A percentile compares a stretch with the other conserved stretches of the same genome.
Conservation (phyloP, 2,888 invertebrate species). For the Nemoura dubitans region DNA sequence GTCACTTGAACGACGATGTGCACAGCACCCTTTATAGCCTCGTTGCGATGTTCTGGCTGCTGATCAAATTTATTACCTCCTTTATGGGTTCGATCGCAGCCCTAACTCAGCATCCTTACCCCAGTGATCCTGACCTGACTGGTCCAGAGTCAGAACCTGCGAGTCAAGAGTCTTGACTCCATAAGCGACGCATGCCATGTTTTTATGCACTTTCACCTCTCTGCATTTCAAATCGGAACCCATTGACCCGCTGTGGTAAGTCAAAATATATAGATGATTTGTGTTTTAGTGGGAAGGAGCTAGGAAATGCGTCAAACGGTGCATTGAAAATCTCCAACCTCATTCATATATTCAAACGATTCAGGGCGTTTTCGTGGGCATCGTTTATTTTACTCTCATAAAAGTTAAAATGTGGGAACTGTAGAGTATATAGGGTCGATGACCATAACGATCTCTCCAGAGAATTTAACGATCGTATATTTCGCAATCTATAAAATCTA, state of each 20-base stretch:
- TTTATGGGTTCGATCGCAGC: not conserved
- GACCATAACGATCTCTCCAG: not conserved
- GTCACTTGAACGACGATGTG: not conserved
- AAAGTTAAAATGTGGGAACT: not conserved
- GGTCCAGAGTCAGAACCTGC: not conserved
- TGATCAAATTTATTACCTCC: not conserved
- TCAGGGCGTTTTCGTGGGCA: not conserved
- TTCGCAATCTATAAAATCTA: too few relatives aligned
- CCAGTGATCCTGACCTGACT: not conserved
- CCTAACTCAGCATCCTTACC: not conserved
- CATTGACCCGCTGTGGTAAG: not conserved
- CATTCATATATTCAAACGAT: constrained; percentile 12
- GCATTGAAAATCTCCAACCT: not conserved
- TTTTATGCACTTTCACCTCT: not conserved
- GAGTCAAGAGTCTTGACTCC: not conserved
- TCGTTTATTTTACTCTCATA: not conserved
- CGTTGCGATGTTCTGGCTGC: not conserved
- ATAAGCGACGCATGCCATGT: not conserved
- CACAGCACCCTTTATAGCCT: not conserved
- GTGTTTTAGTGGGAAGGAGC: not conserved
- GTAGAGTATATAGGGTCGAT: not conserved
- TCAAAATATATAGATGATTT: too few relatives aligned
- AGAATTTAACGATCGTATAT: too few relatives aligned
- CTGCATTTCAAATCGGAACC: not conserved
- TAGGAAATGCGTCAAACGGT: too few relatives aligned